Conservation (phyloP, 2,888 invertebrate genomes). For the Trissoscelio sp. region DNA sequence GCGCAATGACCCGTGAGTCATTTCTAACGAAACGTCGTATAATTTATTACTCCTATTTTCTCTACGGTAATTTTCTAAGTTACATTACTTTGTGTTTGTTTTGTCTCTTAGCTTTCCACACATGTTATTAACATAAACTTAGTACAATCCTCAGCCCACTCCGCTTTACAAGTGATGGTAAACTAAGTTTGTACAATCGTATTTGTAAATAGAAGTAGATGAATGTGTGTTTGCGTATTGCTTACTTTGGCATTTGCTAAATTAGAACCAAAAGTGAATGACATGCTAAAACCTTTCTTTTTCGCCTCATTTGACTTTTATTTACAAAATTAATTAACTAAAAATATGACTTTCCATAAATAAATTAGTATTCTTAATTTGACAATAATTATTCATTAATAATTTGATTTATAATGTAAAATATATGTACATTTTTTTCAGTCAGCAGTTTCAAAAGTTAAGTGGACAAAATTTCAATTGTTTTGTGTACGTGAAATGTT, state of each 20-base stretch:
- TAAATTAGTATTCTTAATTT: too few species aligned
- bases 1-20: neutral
- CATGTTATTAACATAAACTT: constrained; percentile 49
- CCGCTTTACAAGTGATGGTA: constrained; percentile 1
- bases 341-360: too few species aligned
- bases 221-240: constrained; percentile 37
- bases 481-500: constrained; percentile 1
- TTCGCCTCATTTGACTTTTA: neutral
- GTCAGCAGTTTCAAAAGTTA: too few species aligned
- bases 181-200: constrained; percentile 48
- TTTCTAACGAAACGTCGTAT: neutral
- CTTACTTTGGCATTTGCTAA: constrained; percentile 20
- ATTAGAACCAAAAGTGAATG: constrained; percentile 37
- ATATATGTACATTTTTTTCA: too few species aligned
- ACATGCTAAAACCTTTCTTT: constrained; percentile 11
- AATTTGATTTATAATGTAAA: too few species aligned
- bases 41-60: constrained; percentile 16
- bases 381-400: too few species aligned
- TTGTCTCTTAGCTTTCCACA: constrained; percentile 29
- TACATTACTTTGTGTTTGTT: constrained; percentile 27
- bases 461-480: too few species aligned
- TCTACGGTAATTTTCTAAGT: constrained; percentile 14
- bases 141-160: neutral
- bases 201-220: constrained; percentile 31
- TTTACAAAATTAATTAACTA: neutral